Base-by-base conservation (phyloP, 2,113 vertebrate genomes). In the Oceanodroma tethys region DNA sequence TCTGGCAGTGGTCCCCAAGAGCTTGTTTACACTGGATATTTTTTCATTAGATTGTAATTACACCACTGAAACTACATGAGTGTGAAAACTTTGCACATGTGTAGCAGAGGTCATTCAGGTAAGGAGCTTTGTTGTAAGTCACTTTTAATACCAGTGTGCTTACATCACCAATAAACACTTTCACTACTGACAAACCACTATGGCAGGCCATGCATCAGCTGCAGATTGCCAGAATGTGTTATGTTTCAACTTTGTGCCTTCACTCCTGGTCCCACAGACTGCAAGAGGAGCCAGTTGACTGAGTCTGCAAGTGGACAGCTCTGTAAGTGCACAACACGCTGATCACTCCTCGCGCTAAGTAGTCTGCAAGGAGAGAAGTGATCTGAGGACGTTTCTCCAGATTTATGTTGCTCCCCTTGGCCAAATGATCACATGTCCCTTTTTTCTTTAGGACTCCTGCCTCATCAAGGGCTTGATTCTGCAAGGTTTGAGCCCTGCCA, bases 1-100 rank as follows among this genome's bases (percentile, higher is more conserved):
- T n/a, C 86, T 90, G 91, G 86, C 86, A 85, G 82, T 50, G 93
- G 53, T 76, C 80, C 83, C 65, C 81, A 65, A 25, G 76, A 71
- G 27, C 81, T 95, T 91, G 86, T 93, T 97, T 95, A 91, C 76
- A 43, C 52, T 38, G 80, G 72, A 13, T 86, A 68, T 59, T 79
- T 95, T 95, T 89, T 68, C 83, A 53, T 56, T 3, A 22, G 83
- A 38, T 52, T 65, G 48, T 86, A 85, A 67, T 92, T 85, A 91
- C 86, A 92, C 16, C 56, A 34, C 76, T 58, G 72, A 72, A 90
- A 66, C 8, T 8, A 30, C 38, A 7, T 1, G 43, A 75, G 60
- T 38, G 27, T 71, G 74, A 72, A 79, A 91, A 47, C 21, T 43
- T 34, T 42, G 83, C 73, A 79, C 5, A 2, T 34, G 40, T n/a